Conservation (phyloP, 2,888 invertebrate species). For the Odontomyia ornata region DNA sequence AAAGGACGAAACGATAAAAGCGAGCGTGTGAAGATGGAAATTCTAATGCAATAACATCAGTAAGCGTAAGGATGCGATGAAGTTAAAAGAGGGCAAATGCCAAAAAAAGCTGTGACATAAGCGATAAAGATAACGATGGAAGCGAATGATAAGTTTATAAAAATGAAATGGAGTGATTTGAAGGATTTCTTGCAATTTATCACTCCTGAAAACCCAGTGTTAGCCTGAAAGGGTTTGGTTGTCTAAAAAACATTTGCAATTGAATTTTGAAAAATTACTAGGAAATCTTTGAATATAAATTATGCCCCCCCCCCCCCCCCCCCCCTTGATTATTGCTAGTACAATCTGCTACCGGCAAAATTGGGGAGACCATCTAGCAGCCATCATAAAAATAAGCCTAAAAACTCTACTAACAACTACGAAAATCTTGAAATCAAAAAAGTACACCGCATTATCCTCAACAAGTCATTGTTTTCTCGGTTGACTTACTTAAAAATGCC, state of each 20-base stretch:
- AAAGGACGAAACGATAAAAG: too few relatives aligned
- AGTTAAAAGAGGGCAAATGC: constrained; percentile 1
- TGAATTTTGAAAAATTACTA: too few relatives aligned
- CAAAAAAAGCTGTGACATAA: not conserved
- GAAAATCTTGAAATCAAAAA: not conserved
- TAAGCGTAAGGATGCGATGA: not conserved
- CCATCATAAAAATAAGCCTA: too few relatives aligned
- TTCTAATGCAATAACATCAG: not conserved
- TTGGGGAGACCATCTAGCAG: too few relatives aligned
- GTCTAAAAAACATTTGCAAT: not conserved
- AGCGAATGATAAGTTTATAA: not conserved
- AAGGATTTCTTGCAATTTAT: not conserved
- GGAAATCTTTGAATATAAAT: too few relatives aligned
- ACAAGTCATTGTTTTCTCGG: constrained; percentile 46
- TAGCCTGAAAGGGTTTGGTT: not conserved
- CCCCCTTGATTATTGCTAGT: too few relatives aligned
- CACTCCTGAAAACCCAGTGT: not conserved
- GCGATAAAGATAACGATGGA: not conserved
- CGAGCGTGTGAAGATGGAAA: not conserved
- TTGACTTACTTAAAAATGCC: constrained; percentile 45
- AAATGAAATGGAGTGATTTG: not conserved
- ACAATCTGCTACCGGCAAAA: too few relatives aligned
- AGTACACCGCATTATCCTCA: constrained; percentile 39
- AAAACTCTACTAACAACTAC: too few relatives aligned
- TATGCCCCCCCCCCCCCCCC: too few relatives aligned